These are phyloP conservation scores for Oithona nana DNA, from an alignment of 2,888 invertebrate species.

Conservation along the genomic window DNA sequence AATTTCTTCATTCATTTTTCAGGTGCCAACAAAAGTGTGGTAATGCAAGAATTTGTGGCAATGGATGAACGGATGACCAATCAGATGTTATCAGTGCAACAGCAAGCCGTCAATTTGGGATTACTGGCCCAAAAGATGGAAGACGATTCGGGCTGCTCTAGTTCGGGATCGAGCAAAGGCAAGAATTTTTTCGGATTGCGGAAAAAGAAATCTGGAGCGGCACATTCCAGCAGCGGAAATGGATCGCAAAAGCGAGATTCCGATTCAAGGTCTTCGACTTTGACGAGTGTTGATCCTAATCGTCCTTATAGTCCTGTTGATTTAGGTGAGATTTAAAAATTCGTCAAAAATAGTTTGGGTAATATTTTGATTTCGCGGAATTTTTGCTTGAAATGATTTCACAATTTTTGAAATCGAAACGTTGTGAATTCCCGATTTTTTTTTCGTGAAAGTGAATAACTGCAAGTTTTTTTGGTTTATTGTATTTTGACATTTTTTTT, in stretches of 20 bases:
- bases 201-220: conserved; percentile 36
- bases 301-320: background rate
- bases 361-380: too few species aligned
- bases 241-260: background rate
- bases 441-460: too few species aligned
- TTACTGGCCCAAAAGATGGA: conserved; percentile 22
- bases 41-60: conserved; percentile 1
- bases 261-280: background rate
- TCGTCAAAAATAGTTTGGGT: too few species aligned
- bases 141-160: conserved; percentile 42
- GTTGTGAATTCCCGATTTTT: too few species aligned
- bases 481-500: too few species aligned
- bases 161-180: conserved; percentile 43
- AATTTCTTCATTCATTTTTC: too few species aligned
- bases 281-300: background rate
- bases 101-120: background rate
- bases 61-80: conserved; percentile 8
- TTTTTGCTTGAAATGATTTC: too few species aligned
- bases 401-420: too few species aligned
- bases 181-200: conserved; percentile 46
- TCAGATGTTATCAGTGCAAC: conserved; percentile 2
- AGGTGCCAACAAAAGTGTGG: too few species aligned
- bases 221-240: background rate
- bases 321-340: too few species aligned
- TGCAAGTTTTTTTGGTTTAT: too few species aligned